Conservation (phyloP, 2,797 vertebrate species). For the Nyctalus aviator region DNA sequence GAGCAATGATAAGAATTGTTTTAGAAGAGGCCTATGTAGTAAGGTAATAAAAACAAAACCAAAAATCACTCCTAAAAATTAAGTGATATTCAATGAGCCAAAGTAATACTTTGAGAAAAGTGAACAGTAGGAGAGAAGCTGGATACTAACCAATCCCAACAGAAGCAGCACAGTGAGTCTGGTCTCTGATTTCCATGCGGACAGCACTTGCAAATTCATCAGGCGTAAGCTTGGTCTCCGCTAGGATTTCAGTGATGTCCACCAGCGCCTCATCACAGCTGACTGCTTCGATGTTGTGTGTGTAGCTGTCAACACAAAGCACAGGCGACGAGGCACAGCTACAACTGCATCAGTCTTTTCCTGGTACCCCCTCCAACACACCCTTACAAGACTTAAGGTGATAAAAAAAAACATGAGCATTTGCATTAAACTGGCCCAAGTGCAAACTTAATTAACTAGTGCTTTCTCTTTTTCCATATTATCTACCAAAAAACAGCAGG, state of each 20-base stretch:
- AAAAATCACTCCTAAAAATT: background rate
- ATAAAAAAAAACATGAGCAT: background rate
- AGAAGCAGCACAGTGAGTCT: slow-evolving; percentile 95
- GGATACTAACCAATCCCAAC: slow-evolving; percentile 95
- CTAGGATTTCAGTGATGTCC: slow-evolving; percentile 93
- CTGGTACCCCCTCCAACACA: slow-evolving; percentile 49
- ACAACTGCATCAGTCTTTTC: slow-evolving; percentile 77
- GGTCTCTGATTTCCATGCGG: slow-evolving; percentile 94
- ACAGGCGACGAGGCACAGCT: slow-evolving; percentile 82
- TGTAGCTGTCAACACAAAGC: slow-evolving; percentile 92
- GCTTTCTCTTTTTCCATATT: slow-evolving; percentile 12
- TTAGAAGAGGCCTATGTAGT: background rate
- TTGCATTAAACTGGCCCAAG: slow-evolving; percentile 18
- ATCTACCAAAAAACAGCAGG: slow-evolving; percentile 21
- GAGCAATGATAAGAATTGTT: background rate
- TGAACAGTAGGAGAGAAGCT: background rate
- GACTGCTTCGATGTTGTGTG: slow-evolving; percentile 97
- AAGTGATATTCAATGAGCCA: background rate
- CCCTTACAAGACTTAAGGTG: slow-evolving; percentile 14
- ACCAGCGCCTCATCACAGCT: slow-evolving; percentile 98
- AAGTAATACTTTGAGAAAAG: slow-evolving; percentile 25
- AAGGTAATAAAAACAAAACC: background rate
- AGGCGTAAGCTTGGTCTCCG: slow-evolving; percentile 92
- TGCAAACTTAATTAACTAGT: slow-evolving; percentile 12
- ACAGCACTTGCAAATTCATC: slow-evolving; percentile 94